A percentile compares a stretch with the other conserved stretches of the same genome.
phyloP scores from a whole-genome alignment of 2,797 vertebrate genomes.

The Ceryle rudis region DNA sequence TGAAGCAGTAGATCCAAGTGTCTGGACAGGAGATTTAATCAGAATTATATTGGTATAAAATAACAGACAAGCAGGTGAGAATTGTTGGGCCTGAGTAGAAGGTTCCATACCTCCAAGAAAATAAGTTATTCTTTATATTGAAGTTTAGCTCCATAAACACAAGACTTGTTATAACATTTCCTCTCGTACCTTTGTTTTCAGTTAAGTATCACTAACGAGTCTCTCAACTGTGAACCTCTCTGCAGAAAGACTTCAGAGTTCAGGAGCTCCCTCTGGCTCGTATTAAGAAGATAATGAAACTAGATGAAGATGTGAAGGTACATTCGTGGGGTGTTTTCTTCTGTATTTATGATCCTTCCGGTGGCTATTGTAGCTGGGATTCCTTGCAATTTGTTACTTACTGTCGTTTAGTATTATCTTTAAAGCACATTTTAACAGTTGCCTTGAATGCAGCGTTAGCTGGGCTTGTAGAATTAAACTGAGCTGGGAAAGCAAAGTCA shows the following conservation, averaged over 20 bases:
- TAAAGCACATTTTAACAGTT: not conserved
- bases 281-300: slow-evolving; percentile 99
- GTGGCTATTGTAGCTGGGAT: not conserved
- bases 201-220: not conserved
- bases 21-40: not conserved
- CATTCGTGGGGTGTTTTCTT: not conserved
- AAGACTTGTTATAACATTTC: rapidly evolving
- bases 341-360: not conserved
- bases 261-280: slow-evolving; percentile 97
- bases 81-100: not conserved
- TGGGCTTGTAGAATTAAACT: not conserved
- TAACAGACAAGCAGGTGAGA: not conserved
- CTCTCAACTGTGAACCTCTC: slow-evolving; percentile 36
- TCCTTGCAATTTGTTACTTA: not conserved
- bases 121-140: not conserved
- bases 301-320: slow-evolving; percentile 99
- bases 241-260: slow-evolving; percentile 98
- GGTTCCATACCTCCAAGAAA: not conserved
- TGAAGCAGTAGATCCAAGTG: not conserved
- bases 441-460: not conserved
- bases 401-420: not conserved
- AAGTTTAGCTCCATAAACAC: not conserved
- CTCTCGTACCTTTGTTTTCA: not conserved
- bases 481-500: not conserved
- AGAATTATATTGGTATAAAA: not conserved